phyloP scores from a whole-genome alignment of 2,113 vertebrate genomes.

The Bubo scandiacus region DNA sequence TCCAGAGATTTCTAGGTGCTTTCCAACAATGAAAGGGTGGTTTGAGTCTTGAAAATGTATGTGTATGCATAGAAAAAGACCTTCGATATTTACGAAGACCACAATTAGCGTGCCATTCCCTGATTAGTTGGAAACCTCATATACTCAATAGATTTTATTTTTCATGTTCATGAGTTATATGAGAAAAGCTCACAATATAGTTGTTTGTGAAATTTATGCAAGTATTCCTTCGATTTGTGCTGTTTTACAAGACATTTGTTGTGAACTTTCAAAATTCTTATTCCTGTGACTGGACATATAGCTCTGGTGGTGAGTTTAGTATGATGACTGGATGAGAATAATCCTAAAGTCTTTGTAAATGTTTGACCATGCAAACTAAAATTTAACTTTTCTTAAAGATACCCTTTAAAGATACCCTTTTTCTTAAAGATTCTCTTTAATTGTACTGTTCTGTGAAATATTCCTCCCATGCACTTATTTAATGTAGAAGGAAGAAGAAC shows the following conservation, averaged over 20 bases:
- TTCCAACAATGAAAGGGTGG: conserved; percentile 6
- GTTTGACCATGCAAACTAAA: neutral
- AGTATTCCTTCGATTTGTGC: neutral
- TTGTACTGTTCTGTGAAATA: neutral
- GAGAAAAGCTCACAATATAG: neutral
- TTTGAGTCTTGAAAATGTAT: conserved; percentile 34
- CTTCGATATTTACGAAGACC: neutral
- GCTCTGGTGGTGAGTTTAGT: neutral
- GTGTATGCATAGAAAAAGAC: neutral
- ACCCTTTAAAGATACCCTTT: neutral
- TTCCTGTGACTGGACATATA: neutral
- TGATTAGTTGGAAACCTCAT: neutral
- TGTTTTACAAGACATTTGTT: neutral
- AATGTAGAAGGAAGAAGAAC: neutral
- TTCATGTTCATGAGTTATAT: neutral
- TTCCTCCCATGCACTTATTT: neutral
- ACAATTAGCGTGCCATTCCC: neutral
- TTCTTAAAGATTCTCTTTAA: neutral
- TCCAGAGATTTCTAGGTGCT: conserved; percentile 35
- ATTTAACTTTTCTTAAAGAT: neutral
- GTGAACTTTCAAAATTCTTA: neutral
- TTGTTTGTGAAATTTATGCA: neutral
- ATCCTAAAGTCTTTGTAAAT: neutral
- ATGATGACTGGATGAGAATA: neutral
- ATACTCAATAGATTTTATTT: neutral